These are phyloP conservation scores for Dryadula phaetusa DNA, from an alignment of 2,888 invertebrate genomes.

Conservation along the genomic window DNA sequence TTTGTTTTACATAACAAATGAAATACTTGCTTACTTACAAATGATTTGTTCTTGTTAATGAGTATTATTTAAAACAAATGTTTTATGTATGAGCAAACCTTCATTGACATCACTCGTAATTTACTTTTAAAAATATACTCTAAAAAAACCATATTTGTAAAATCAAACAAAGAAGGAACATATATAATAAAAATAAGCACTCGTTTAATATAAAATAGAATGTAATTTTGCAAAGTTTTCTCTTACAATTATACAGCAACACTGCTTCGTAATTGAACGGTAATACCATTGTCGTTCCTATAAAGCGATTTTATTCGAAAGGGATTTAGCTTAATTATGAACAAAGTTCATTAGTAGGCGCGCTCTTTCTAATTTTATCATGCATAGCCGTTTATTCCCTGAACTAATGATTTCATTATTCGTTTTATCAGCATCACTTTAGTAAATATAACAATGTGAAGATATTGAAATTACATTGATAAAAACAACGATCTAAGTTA, in stretches of 20 bases:
- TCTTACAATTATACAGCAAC: constrained; percentile 36
- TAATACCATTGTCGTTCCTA: constrained; percentile 40
- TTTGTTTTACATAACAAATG: neutral
- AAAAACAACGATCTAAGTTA: no score
- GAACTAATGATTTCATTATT: constrained; percentile 2
- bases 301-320: constrained; percentile 46
- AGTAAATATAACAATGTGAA: no score
- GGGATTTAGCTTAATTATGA: constrained; percentile 51
- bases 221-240: constrained; percentile 13
- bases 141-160: no score
- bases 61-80: no score
- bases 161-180: neutral
- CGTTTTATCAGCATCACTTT: neutral
- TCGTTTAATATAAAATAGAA: neutral
- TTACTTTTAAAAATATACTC: no score
- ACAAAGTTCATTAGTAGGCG: constrained; percentile 53
- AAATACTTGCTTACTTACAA: neutral
- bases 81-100: no score
- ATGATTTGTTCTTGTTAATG: no score
- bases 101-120: neutral
- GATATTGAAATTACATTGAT: no score
- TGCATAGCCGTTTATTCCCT: constrained; percentile 43
- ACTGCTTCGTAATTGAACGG: constrained; percentile 38
- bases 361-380: constrained; percentile 51
- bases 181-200: neutral